Percentiles rank a stretch among this genome's conserved stretches.
Conservation (phyloP, 2,113 vertebrate species). For the Centropus bengalensis region DNA sequence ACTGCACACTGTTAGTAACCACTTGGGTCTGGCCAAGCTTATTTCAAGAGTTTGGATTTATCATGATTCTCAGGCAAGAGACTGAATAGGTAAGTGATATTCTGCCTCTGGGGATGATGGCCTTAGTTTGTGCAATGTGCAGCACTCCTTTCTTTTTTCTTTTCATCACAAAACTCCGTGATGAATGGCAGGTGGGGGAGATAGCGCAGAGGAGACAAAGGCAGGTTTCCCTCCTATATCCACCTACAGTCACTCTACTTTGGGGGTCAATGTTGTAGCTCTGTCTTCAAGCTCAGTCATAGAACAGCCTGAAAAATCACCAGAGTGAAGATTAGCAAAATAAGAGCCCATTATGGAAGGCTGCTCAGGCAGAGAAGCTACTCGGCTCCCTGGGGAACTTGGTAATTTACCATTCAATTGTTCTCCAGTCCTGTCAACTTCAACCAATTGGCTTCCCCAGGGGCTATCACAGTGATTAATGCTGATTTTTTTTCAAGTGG, state of each 20-base stretch:
- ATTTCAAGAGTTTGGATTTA: not conserved
- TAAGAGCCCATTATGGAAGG: not conserved
- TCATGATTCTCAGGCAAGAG: not conserved
- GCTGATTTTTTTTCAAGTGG: not conserved
- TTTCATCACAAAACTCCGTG: not conserved
- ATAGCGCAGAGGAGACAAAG: not conserved
- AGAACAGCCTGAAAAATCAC: not conserved
- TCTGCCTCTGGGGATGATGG: not conserved
- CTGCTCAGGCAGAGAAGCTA: not conserved
- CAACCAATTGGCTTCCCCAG: not conserved
- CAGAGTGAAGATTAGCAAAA: not conserved
- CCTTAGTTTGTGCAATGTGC: not conserved
- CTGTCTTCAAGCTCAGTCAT: not conserved
- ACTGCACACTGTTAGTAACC: rapidly evolving
- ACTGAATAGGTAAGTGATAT: not conserved
- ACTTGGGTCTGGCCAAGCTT: not conserved
- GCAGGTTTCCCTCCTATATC: not conserved
- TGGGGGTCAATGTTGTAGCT: not conserved
- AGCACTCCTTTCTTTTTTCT: not conserved
- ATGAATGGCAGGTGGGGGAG: not conserved
- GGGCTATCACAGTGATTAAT: not conserved
- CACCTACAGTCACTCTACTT: not conserved
- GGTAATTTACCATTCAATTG: not conserved
- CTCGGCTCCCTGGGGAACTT: not conserved
- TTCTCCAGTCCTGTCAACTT: not conserved